Evolutionary conservation across 2,113 vertebrate species (phyloP).

Genomic region (human (Homo sapiens)): GRCh38 chr13:105074501-105075000

Average conservation of each 20-base stretch:
- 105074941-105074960: background rate
- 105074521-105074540: background rate
- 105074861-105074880: background rate
- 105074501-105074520: background rate
- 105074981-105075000: background rate
- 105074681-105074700: conserved; percentile 39
- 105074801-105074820: background rate
- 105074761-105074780: background rate
- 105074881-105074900: background rate
- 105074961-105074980: background rate
- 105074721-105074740: background rate
- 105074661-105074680: background rate
- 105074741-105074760: background rate
- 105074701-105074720: background rate
- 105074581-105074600: background rate
- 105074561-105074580: background rate
- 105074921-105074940: background rate
- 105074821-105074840: background rate
- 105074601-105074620: background rate
- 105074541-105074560: background rate
- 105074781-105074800: background rate
- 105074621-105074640: background rate
- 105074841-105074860: background rate
- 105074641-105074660: conserved; percentile 24
- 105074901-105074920: background rate